Evolutionary conservation across 1,140 invertebrate species (phyloP).

Genomic region (Colletes gigas): DNA sequence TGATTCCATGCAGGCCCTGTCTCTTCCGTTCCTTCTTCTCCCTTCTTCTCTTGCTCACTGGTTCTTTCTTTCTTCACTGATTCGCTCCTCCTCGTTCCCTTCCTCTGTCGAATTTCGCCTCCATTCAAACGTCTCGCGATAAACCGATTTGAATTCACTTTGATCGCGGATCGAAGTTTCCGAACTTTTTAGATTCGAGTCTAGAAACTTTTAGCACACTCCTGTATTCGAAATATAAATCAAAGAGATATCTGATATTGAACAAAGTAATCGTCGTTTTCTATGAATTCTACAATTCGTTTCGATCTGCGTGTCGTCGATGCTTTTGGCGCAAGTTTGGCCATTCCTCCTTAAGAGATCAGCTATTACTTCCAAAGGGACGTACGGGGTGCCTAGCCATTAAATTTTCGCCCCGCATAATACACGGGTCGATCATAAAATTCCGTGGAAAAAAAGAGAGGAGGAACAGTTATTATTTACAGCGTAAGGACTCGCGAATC

Average conservation of each 20-base stretch:
- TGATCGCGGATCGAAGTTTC: not conserved
- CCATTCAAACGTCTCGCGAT: constrained; percentile 1
- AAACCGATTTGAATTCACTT: not conserved
- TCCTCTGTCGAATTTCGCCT: not conserved
- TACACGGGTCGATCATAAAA: constrained; percentile 55
- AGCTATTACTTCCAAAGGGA: constrained; percentile 43
- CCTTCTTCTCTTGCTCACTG: not conserved
- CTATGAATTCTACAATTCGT: not conserved
- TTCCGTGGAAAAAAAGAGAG: constrained; percentile 30
- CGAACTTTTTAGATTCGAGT: too few relatives aligned
- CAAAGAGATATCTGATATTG: too few relatives aligned
- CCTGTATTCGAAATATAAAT: too few relatives aligned
- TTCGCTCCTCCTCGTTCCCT: too few relatives aligned
- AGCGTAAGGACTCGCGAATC: constrained; percentile 59
- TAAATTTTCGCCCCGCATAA: constrained; percentile 65
- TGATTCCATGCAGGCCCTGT: constrained; percentile 39
- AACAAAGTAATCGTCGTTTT: not conserved
- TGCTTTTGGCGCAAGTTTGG: not conserved
- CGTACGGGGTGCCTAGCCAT: constrained; percentile 42
- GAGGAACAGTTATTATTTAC: constrained; percentile 54
- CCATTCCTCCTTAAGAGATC: constrained; percentile 4
- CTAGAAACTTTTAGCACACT: too few relatives aligned
- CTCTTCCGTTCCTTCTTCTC: constrained; percentile 19
- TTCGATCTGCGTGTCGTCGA: not conserved
- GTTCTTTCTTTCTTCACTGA: not conserved